A percentile compares a stretch with the other conserved stretches of the same genome.
Conservation (phyloP, 2,113 vertebrate species). For the Nycticryphes semicollaris region DNA sequence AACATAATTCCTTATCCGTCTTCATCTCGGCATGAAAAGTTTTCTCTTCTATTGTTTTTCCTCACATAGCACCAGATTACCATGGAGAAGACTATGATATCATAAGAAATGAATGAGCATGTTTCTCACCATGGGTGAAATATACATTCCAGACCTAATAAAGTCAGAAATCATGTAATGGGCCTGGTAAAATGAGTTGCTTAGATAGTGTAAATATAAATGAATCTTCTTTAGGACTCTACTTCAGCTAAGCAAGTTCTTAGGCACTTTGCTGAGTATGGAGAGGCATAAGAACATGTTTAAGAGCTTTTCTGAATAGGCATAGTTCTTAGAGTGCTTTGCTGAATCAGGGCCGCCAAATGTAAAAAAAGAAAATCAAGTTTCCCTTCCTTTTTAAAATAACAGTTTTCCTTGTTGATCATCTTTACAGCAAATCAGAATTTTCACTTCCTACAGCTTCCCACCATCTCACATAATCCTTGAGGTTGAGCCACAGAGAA, state of each 20-base stretch:
- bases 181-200: constrained; percentile 13
- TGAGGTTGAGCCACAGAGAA: neutral
- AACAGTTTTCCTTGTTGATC: neutral
- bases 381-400: neutral
- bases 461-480: neutral
- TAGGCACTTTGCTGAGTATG: neutral
- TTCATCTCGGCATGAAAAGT: constrained; percentile 44
- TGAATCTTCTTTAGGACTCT: neutral
- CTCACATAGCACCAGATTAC: constrained; percentile 59
- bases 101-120: constrained; percentile 60
- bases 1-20: constrained; percentile 53
- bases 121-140: constrained; percentile 55
- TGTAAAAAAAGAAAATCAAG: neutral
- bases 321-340: neutral
- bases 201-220: constrained; percentile 15
- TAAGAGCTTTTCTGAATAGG: neutral
- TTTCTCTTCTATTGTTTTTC: constrained; percentile 56
- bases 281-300: neutral
- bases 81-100: constrained; percentile 59
- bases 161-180: constrained; percentile 54
- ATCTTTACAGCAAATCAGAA: constrained; percentile 12
- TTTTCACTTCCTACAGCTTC: constrained; percentile 32
- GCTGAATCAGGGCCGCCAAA: neutral
- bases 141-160: constrained; percentile 55
- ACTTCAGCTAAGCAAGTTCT: constrained; percentile 1